Evolutionary conservation across 2,797 vertebrate species (phyloP).

Genomic region (Sebastes alutus): DNA sequence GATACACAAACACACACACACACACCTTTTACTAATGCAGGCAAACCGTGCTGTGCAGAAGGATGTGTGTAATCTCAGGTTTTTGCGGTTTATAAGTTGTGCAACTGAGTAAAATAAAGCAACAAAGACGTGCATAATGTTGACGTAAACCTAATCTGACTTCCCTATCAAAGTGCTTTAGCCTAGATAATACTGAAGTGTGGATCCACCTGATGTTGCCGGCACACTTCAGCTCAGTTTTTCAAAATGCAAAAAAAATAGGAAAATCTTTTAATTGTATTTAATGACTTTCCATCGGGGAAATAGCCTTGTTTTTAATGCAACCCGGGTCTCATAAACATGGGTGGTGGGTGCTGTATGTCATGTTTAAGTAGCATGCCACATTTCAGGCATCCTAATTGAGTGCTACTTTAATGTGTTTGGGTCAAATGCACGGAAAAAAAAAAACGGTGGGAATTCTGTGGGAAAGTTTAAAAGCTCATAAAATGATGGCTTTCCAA

Average conservation of each 20-base stretch:
- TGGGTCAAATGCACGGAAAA: conserved; percentile 55
- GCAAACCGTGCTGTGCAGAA: not conserved
- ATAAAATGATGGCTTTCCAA: conserved; percentile 72
- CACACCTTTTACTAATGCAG: conserved; percentile 29
- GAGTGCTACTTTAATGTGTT: conserved; percentile 56
- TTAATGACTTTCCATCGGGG: conserved; percentile 11
- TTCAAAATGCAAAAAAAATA: not conserved
- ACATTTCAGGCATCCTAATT: conserved; percentile 47
- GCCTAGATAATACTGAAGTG: not conserved
- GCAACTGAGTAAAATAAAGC: not conserved
- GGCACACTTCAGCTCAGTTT: not conserved
- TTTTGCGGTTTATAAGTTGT: not conserved
- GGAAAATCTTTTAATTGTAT: not conserved
- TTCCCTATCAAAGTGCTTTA: not conserved
- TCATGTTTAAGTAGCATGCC: conserved; percentile 33
- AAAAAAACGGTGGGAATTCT: conserved; percentile 40
- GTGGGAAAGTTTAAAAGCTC: conserved; percentile 69
- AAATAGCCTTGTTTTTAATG: conserved; percentile 21
- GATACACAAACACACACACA: conserved; percentile 49
- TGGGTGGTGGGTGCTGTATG: conserved; percentile 28
- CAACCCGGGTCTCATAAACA: conserved; percentile 28
- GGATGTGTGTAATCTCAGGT: conserved; percentile 12
- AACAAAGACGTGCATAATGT: not conserved
- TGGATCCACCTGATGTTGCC: not conserved
- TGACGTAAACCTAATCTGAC: not conserved